Base-by-base conservation (phyloP, 1,140 invertebrate species). In the Zaprionus camerounensis region DNA sequence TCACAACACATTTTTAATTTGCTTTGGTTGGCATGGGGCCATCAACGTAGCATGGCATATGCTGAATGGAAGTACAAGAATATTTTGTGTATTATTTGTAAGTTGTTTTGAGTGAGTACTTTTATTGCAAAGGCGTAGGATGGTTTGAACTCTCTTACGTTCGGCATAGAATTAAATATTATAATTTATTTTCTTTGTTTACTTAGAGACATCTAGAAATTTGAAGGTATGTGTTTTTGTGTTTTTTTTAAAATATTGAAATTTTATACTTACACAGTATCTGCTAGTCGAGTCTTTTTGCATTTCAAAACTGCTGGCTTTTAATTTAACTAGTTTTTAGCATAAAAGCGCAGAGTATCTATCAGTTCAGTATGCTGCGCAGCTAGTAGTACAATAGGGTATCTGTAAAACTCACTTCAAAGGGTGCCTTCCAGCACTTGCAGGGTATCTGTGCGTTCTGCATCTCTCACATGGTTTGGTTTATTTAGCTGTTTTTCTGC, bases 1-100 rank as follows among this genome's bases (percentile, higher is more conserved):
- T 80, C 53, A 46, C 56, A 15, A 67, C 71, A 36, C 57, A 61
- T 51, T 79, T 78, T 76, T 82, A 75, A 78, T 78, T 75, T 76
- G 62, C 46, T 53, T 75, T 51, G 44, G 34, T 69, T 51, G 63
- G 34, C 63, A 41, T 22, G 28, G 12, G 46, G 26, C 61, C 61
- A 63, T 44, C 58, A 3, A n/a, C n/a, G 26, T 12, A 44, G 24
- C 28, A n/a, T 49, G 22, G 24, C 36, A 28, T 46, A 17, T 31
- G 15, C 7, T 26, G 13, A 26, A 61, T 46, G 41, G 12, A 44
- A 26, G 53, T 51, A 51, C 46, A 20, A 13, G 46, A 51, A 51
- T 51, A 51, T 51, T 51, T 24, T 51, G 9, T 51, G 46, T 51
- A 49, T 22, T 49, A 49, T 49, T 49, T 22, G 17, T 9, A 22